phyloP scores from a whole-genome alignment of 1,140 invertebrate genomes.

The Aphaenogaster floridana region DNA sequence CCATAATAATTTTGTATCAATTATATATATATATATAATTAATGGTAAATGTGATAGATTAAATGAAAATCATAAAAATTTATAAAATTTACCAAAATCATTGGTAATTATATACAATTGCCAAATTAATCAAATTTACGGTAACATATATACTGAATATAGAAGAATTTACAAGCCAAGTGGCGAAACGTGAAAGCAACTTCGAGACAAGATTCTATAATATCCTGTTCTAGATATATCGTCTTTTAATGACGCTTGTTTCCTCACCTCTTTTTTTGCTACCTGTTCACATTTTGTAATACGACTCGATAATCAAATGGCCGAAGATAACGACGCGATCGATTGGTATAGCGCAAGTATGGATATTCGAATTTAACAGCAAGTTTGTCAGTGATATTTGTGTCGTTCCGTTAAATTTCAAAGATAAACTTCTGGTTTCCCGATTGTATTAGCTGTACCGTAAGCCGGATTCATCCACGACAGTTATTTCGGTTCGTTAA shows the following conservation, averaged over 20 bases:
- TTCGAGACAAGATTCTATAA: conserved; percentile 6
- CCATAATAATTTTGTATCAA: too few relatives aligned
- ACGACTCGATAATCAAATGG: background rate
- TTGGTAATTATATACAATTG: too few relatives aligned
- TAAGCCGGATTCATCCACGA: background rate
- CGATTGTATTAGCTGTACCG: background rate
- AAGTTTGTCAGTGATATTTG: background rate
- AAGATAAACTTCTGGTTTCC: background rate
- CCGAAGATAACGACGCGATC: background rate
- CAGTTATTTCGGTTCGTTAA: background rate
- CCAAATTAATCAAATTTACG: too few relatives aligned
- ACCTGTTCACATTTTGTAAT: background rate
- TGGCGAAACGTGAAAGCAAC: background rate
- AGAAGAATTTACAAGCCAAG: background rate
- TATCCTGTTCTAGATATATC: conserved; percentile 16
- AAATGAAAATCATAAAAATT: too few relatives aligned
- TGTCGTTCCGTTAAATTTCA: background rate
- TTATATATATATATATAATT: too few relatives aligned
- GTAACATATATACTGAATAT: background rate
- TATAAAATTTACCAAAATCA: too few relatives aligned
- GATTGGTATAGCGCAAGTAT: background rate
- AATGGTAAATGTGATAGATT: too few relatives aligned
- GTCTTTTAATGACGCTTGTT: background rate
- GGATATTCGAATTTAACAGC: background rate
- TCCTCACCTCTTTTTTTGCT: background rate